phyloP scores from a whole-genome alignment of 1,140 invertebrate genomes.

The Zaprionus kolodkinae region DNA sequence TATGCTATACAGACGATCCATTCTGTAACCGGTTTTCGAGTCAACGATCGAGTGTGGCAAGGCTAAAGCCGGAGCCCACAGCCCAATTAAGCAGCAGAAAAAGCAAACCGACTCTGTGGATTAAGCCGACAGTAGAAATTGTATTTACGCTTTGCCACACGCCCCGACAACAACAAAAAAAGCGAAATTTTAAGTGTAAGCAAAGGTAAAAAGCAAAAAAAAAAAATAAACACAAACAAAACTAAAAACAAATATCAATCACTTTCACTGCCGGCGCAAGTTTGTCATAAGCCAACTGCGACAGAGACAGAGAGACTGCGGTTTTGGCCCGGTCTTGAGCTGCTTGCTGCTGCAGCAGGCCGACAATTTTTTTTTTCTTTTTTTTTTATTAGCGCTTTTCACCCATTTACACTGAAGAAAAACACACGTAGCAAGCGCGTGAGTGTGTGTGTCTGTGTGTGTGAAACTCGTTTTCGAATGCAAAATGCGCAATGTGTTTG shows the following conservation, averaged over 20 bases:
- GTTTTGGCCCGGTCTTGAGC: conserved; percentile 23
- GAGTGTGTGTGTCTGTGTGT: neutral
- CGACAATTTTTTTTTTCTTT: conserved; percentile 72
- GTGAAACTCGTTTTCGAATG: conserved; percentile 70
- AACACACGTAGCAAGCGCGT: conserved; percentile 29
- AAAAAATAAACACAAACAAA: conserved; percentile 37
- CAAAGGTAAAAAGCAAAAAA: conserved; percentile 24
- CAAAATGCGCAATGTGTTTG: conserved; percentile 55
- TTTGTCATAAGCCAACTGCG: conserved; percentile 53
- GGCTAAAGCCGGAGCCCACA: conserved; percentile 23
- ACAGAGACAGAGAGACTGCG: conserved; percentile 16
- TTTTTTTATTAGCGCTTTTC: conserved; percentile 72
- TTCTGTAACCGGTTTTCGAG: conserved; percentile 35
- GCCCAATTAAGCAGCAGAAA: conserved; percentile 21
- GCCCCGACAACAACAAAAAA: conserved; percentile 26
- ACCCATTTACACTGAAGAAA: conserved; percentile 65
- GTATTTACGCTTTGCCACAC: conserved; percentile 44
- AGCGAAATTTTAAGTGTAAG: conserved; percentile 63
- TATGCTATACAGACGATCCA: conserved; percentile 14
- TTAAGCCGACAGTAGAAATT: conserved; percentile 51
- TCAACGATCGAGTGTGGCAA: conserved; percentile 28
- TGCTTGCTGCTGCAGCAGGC: conserved; percentile 3
- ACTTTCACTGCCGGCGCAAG: conserved; percentile 67
- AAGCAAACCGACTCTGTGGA: conserved; percentile 12
- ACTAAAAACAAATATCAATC: conserved; percentile 68